phyloP scores from a whole-genome alignment of 1,140 invertebrate species.

The Hylaeus anthracinus region DNA sequence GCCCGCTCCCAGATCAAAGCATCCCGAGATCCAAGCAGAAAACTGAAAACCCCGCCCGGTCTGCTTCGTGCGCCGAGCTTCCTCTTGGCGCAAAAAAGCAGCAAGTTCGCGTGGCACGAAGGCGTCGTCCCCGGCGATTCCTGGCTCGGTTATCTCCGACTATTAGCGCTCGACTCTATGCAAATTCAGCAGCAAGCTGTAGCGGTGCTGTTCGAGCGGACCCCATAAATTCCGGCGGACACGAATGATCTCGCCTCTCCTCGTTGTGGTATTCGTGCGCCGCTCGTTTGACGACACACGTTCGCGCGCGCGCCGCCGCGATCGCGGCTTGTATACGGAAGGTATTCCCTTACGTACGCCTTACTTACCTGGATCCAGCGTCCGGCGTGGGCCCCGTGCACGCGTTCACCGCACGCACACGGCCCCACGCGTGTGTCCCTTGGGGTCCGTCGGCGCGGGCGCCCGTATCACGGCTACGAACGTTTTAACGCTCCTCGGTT shows the following conservation, averaged over 20 bases:
- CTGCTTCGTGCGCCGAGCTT: not conserved
- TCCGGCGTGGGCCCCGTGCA: conserved; percentile 4
- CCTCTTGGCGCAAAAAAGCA: not conserved
- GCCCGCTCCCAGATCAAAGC: no score
- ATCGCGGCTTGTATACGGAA: conserved; percentile 35
- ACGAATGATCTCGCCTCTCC: conserved; percentile 72
- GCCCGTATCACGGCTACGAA: conserved; percentile 37
- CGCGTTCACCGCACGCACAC: not conserved
- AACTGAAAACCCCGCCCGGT: not conserved
- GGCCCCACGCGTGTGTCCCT: not conserved
- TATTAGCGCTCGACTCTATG: conserved; percentile 78
- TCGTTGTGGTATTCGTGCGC: conserved; percentile 66
- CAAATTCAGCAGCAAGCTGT: conserved; percentile 74
- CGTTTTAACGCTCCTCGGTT: conserved; percentile 55
- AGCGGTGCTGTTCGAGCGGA: conserved; percentile 70
- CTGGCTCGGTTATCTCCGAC: conserved; percentile 72
- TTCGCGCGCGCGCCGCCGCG: no score
- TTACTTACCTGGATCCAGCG: conserved; percentile 54
- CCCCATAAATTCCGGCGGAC: conserved; percentile 77
- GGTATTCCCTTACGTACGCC: conserved; percentile 49
- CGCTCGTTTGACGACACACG: conserved; percentile 70
- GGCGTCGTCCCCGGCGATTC: conserved; percentile 45
- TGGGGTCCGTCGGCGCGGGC: conserved; percentile 5
- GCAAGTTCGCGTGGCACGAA: conserved; percentile 48
- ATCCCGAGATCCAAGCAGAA: not conserved